phyloP scores from a whole-genome alignment of 2,113 vertebrate genomes.

The Thamnaconus septentrionalis region DNA sequence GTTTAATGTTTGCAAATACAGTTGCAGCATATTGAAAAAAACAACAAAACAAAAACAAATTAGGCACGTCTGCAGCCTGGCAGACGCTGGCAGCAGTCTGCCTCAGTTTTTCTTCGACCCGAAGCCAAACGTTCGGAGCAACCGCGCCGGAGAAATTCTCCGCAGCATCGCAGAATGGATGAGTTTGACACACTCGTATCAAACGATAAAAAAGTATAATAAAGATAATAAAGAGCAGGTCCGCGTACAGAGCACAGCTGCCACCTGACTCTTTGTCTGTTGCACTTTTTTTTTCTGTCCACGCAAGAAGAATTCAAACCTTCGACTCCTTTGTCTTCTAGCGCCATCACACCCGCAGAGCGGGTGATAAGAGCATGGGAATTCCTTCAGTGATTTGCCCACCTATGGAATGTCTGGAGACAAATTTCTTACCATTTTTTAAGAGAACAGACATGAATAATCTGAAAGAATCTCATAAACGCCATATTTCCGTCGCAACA shows the following conservation, averaged over 20 bases:
- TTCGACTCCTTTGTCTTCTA: constrained; percentile 1
- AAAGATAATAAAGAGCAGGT: constrained; percentile 31
- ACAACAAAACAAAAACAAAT: constrained; percentile 6
- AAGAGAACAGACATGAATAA: too few relatives aligned
- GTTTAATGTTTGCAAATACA: background rate
- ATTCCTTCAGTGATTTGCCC: too few relatives aligned
- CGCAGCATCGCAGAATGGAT: too few relatives aligned
- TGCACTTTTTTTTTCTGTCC: background rate
- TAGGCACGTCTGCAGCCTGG: constrained; percentile 19
- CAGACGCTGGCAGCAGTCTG: constrained; percentile 15
- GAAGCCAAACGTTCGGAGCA: too few relatives aligned
- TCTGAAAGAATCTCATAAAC: too few relatives aligned
- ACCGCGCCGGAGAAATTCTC: too few relatives aligned
- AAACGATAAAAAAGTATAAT: too few relatives aligned
- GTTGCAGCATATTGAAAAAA: background rate
- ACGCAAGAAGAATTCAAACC: constrained; percentile 18
- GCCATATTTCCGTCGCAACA: too few relatives aligned
- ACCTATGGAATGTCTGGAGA: too few relatives aligned
- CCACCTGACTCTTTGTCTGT: too few relatives aligned
- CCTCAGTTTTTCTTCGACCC: constrained; percentile 4
- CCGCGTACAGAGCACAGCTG: constrained; percentile 3
- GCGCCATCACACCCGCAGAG: constrained; percentile 12
- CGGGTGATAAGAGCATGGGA: too few relatives aligned
- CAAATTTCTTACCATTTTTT: too few relatives aligned
- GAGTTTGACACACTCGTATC: background rate